Conservation (phyloP, 2,113 vertebrate species). For the Lepus americanus region DNA sequence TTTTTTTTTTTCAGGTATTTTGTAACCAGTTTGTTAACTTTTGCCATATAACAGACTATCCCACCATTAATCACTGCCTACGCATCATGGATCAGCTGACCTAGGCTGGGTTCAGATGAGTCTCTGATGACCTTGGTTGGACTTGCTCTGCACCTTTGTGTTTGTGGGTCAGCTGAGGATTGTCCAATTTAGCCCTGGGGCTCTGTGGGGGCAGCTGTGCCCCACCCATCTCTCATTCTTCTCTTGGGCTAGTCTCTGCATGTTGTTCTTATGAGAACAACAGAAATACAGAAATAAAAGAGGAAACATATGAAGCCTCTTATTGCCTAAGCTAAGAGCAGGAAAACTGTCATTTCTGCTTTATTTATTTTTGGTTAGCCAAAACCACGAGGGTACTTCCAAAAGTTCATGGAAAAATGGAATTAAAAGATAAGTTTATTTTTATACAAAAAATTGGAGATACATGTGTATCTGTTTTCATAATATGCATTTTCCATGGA, state of each 20-base stretch:
- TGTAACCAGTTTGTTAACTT: slow-evolving; percentile 53
- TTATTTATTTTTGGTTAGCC: slow-evolving; percentile 11
- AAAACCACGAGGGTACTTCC: background rate
- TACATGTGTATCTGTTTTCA: too few species aligned
- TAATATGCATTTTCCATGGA: too few species aligned
- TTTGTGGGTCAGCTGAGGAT: slow-evolving; percentile 41
- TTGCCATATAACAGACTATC: background rate
- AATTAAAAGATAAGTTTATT: too few species aligned
- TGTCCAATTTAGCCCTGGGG: slow-evolving; percentile 13
- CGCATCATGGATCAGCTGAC: background rate
- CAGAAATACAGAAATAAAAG: slow-evolving; percentile 25
- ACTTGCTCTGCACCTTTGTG: background rate
- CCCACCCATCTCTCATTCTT: background rate
- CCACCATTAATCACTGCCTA: background rate
- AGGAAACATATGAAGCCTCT: slow-evolving; percentile 33
- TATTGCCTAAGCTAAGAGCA: background rate
- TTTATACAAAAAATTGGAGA: too few species aligned
- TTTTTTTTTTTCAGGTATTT: slow-evolving; percentile 38
- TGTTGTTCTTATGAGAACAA: slow-evolving; percentile 49
- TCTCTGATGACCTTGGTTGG: slow-evolving; percentile 20
- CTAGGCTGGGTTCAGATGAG: background rate
- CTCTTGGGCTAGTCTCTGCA: background rate
- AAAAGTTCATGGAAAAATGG: too few species aligned
- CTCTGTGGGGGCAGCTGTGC: background rate
- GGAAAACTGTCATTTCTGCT: slow-evolving; percentile 48